Evolutionary conservation across 2,797 vertebrate species (phyloP), one percentile per base, ranked within the genome.

Genomic region (Streptopelia turtur): DNA sequence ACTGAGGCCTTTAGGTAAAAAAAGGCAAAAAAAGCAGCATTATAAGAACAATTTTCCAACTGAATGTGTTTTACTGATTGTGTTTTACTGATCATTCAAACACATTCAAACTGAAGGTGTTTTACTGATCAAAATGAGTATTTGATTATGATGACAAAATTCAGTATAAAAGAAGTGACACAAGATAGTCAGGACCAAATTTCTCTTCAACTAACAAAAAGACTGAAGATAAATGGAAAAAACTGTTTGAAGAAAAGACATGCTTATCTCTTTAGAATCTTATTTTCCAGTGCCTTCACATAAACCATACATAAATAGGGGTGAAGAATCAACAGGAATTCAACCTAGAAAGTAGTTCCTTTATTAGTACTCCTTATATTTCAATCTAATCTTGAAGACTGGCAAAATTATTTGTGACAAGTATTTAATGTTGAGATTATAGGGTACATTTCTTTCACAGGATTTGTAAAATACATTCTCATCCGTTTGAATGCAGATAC

Each of bases 381-480:
- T 79, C 22, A 78, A 45, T 61, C 37, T 85, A 22, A 82, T 33
- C 16, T 72, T 88, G 76, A 75, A 69, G 43, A 90, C n/a, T 69
- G 50, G 53, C 33, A 95, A 71, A 93, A 81, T 61, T 49, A 79
- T 28, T 65, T 85, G 20, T 74, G 74, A 70, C 59, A 93, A 77
- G 18, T 84, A 84, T 64, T 84, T 87, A 31, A 70, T 71, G 10
- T 27, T 64, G 28, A 91, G 41, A 80, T 90, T 85, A 65, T 9
- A 17, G 53, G 17, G 15, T 75, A 83, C 0, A 0, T 53, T 89
- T 90, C 43, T 79, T 92, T 53, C 70, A 92, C 27, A 87, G 21
- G 18, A 59, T 65, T 92, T 83, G 16, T 71, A 93, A 92, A 94
- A 94, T 77, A 95, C 91, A 90, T 90, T 95, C 83, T 87, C 71